Conservation (phyloP, 2,888 invertebrate genomes). For the Cephus sareptanus region DNA sequence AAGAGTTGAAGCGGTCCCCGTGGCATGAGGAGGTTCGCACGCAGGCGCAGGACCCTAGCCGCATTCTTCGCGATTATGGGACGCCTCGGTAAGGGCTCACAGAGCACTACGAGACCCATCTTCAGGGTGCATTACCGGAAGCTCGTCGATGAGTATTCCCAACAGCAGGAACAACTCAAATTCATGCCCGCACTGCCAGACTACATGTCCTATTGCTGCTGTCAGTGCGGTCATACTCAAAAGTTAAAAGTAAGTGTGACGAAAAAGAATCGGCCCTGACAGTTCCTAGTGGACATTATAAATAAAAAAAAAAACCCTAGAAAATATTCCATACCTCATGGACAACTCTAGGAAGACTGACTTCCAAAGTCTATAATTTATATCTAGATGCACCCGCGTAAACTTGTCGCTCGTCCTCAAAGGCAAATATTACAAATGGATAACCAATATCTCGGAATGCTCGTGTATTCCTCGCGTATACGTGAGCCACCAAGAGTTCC, state of each 20-base stretch:
- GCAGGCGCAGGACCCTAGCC: conserved; percentile 60
- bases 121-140: conserved; percentile 72
- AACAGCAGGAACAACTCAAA: conserved; percentile 61
- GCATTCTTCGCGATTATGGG: conserved; percentile 68
- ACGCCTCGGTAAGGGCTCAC: conserved; percentile 66
- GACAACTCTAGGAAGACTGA: neutral
- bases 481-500: neutral
- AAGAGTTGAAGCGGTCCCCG: conserved; percentile 46
- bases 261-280: neutral
- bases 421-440: neutral
- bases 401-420: neutral
- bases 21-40: conserved; percentile 63
- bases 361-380: neutral
- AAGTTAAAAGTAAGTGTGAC: conserved; percentile 69
- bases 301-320: neutral
- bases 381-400: neutral
- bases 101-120: conserved; percentile 65
- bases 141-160: conserved; percentile 70
- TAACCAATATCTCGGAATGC: neutral
- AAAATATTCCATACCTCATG: neutral
- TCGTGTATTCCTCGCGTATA: neutral
- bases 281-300: neutral
- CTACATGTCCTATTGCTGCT: conserved; percentile 72
- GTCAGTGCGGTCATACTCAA: conserved; percentile 72
- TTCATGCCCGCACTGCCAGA: conserved; percentile 70